Percentiles rank a stretch among this genome's conserved stretches.
phyloP scores from a whole-genome alignment of 2,113 vertebrate genomes.

The Macrotis lagotis region DNA sequence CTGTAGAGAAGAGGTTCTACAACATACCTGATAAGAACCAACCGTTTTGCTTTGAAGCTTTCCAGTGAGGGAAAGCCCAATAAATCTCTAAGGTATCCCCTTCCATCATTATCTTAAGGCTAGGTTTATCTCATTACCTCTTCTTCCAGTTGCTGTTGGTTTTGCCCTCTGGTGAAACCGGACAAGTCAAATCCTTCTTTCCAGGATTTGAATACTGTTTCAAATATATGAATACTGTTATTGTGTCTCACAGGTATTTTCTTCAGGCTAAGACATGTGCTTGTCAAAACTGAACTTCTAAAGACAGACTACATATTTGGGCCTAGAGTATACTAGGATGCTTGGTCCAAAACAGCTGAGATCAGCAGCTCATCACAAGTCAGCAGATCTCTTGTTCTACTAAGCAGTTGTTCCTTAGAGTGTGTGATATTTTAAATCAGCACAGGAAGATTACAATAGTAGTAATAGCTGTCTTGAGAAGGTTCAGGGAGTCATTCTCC shows the following conservation, averaged over 20 bases:
- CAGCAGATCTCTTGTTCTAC: not conserved
- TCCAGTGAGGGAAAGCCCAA: not conserved
- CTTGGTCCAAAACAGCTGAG: not conserved
- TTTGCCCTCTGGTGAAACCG: not conserved
- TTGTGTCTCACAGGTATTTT: not conserved
- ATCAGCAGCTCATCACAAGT: not conserved
- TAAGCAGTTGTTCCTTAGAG: not conserved
- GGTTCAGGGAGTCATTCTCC: slow-evolving; percentile 15
- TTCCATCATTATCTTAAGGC: not conserved
- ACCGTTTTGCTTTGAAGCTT: not conserved
- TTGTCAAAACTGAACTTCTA: no score
- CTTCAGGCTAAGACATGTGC: not conserved
- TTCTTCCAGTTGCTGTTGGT: not conserved
- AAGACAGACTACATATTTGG: not conserved
- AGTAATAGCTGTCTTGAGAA: not conserved
- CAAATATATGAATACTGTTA: not conserved
- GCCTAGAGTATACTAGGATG: not conserved
- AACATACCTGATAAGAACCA: not conserved
- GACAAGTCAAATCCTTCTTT: not conserved
- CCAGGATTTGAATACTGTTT: no score
- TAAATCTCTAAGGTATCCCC: not conserved
- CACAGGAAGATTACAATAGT: not conserved
- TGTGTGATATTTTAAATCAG: not conserved
- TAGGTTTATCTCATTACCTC: not conserved
- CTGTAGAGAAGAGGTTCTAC: no score